Evolutionary conservation across 1,140 invertebrate genomes (phyloP).

Genomic region (Anoplophora glabripennis): DNA sequence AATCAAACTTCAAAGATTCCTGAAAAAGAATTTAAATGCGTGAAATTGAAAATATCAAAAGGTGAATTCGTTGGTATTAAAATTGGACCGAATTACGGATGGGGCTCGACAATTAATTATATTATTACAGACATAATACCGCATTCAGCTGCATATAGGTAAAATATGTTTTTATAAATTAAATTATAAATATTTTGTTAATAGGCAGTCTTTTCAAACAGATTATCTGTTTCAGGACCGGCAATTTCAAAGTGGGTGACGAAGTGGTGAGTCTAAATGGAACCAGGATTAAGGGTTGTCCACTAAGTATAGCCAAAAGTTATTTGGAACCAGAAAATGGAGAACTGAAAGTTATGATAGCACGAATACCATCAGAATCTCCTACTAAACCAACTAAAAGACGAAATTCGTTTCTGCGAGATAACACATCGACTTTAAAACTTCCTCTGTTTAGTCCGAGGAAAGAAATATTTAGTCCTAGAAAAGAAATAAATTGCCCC

Average conservation of each 20-base stretch:
- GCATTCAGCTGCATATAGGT: conserved; percentile 60
- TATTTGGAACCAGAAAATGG: conserved; percentile 33
- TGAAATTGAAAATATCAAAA: conserved; percentile 53
- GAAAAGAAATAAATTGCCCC: not conserved
- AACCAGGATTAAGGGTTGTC: conserved; percentile 68
- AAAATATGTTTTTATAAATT: conserved; percentile 1
- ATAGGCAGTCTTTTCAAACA: too few species aligned
- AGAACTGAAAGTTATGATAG: conserved; percentile 40
- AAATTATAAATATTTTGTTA: too few species aligned
- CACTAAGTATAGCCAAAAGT: conserved; percentile 52
- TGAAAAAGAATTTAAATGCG: conserved; percentile 47
- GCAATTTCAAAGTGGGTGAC: conserved; percentile 73
- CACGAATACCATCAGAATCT: conserved; percentile 20
- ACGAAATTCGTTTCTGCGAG: conserved; percentile 12
- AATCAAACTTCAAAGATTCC: not conserved
- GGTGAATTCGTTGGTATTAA: conserved; percentile 57
- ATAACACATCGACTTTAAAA: not conserved
- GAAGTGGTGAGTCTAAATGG: conserved; percentile 85
- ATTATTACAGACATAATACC: conserved; percentile 60
- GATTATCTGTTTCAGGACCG: conserved; percentile 59
- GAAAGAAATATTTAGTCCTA: not conserved
- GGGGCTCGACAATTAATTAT: conserved; percentile 53
- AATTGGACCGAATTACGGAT: conserved; percentile 53
- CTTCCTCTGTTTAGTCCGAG: not conserved
- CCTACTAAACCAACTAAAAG: conserved; percentile 10